These are phyloP conservation scores for Ivindomyrus marchei DNA, from an alignment of 2,113 vertebrate species.

Conservation along the genomic window DNA sequence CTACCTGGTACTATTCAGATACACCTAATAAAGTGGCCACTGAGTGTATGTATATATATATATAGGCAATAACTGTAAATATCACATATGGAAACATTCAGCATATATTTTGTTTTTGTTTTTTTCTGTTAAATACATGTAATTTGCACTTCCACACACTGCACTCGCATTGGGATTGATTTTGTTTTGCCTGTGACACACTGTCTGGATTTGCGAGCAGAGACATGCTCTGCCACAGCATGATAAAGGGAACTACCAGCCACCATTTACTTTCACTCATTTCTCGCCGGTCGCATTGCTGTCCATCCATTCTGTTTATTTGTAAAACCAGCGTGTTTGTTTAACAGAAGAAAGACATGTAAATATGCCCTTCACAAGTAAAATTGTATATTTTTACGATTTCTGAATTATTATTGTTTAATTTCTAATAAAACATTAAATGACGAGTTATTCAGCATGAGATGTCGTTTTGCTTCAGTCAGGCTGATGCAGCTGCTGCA, in stretches of 20 bases:
- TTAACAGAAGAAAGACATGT: slow-evolving; percentile 60
- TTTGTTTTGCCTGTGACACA: slow-evolving; percentile 43
- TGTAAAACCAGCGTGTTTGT: slow-evolving; percentile 48
- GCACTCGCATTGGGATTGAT: slow-evolving; percentile 39
- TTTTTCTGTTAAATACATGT: slow-evolving; percentile 44
- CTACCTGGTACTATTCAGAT: not conserved
- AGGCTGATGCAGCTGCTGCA: not conserved
- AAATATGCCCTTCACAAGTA: slow-evolving; percentile 64
- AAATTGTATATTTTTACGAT: slow-evolving; percentile 75
- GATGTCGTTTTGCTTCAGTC: slow-evolving; percentile 29
- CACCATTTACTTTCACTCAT: slow-evolving; percentile 40
- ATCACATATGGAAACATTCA: slow-evolving; percentile 9
- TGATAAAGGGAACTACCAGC: slow-evolving; percentile 47
- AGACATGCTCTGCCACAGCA: slow-evolving; percentile 32
- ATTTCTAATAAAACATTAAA: slow-evolving; percentile 74
- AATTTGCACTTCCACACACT: slow-evolving; percentile 58
- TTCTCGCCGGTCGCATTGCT: slow-evolving; percentile 13
- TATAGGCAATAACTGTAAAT: slow-evolving; percentile 29
- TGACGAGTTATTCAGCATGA: slow-evolving; percentile 49
- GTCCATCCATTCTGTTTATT: slow-evolving; percentile 25
- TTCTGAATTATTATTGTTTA: slow-evolving; percentile 70
- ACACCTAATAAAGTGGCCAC: not conserved
- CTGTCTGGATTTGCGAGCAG: slow-evolving; percentile 35
- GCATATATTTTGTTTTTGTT: slow-evolving; percentile 16
- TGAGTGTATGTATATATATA: not conserved